Conservation (phyloP, 1,140 invertebrate genomes). For the Tetramorium alpestre region DNA sequence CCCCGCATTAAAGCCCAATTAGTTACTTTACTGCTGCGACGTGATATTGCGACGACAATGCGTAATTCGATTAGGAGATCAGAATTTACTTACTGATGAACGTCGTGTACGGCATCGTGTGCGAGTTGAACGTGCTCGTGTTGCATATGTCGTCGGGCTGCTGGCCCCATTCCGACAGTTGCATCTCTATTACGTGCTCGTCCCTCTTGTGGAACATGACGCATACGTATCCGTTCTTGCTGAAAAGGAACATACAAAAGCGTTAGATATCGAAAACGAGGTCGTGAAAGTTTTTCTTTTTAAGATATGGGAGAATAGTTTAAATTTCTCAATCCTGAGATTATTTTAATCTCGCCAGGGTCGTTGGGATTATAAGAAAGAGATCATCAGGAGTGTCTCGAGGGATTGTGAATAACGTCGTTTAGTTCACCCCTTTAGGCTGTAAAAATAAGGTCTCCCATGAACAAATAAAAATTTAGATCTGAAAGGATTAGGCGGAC, state of each 20-base stretch:
- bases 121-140: constrained; percentile 79
- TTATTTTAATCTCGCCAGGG: background rate
- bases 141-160: constrained; percentile 83
- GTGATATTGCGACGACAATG: constrained; percentile 52
- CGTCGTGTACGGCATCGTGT: constrained; percentile 82
- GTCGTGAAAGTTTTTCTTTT: background rate
- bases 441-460: constrained; percentile 16
- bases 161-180: constrained; percentile 86
- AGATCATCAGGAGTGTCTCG: background rate
- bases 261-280: constrained; percentile 11
- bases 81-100: constrained; percentile 83
- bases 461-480: constrained; percentile 49
- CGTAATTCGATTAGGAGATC: constrained; percentile 58
- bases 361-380: background rate
- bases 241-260: constrained; percentile 75
- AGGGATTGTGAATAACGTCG: background rate
- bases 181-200: constrained; percentile 87
- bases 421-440: background rate
- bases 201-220: constrained; percentile 87
- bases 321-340: background rate
- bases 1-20: constrained; percentile 54
- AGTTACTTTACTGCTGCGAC: constrained; percentile 26
- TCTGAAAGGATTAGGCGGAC: constrained; percentile 46
- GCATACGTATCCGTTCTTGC: constrained; percentile 87
- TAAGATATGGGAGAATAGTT: background rate